Base-by-base conservation (phyloP, 1,140 invertebrate species). In the Potamilus streckersoni region DNA sequence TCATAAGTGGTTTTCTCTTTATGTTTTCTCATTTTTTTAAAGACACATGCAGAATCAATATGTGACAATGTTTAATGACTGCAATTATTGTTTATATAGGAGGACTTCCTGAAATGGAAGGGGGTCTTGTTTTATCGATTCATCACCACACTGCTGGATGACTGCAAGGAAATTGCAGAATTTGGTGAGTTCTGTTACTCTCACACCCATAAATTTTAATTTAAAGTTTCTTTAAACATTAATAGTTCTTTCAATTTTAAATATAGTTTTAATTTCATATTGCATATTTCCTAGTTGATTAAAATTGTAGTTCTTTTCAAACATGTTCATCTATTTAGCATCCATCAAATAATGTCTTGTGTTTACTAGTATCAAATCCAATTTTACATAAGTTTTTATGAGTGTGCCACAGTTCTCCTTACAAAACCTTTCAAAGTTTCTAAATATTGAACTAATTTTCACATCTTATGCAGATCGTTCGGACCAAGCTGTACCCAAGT, bases 41-140 rank as follows among this genome's bases (percentile, higher is more conserved):
- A 62, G 60, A 23, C 23, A 23, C 16, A 16, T n/a, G 57, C 60
- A n/a, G 19, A 62, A 23, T n/a, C 23, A 23, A 23, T 19, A 62
- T 19, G 5, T 62, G 6, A 12, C 19, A 19, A 62, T 12, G 55
- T 38, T 65, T 27, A 66, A 31, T 38, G 27, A 57, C 31, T 58
- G 16, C 19, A 38, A 69, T 72, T 64, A 63, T 63, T 69, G 12
- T 69, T 38, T 62, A 79, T 78, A 20, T 80, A 88, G 82, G 93
- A 94, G 84, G 93, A 94, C 80, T 94, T 91, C 75, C 90, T 94
- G 15, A 94, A 93, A 83, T 90, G 93, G 74, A 93, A 92, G 79
- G 93, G 92, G 14, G 85, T 90, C 8, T 90, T 93, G 61, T 93
- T 94, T 80, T 93, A 92, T 82, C 91, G 93, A 17, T 91, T 94